These are phyloP conservation scores for Venturia canescens DNA, from an alignment of 1,140 invertebrate species.

Conservation along the genomic window DNA sequence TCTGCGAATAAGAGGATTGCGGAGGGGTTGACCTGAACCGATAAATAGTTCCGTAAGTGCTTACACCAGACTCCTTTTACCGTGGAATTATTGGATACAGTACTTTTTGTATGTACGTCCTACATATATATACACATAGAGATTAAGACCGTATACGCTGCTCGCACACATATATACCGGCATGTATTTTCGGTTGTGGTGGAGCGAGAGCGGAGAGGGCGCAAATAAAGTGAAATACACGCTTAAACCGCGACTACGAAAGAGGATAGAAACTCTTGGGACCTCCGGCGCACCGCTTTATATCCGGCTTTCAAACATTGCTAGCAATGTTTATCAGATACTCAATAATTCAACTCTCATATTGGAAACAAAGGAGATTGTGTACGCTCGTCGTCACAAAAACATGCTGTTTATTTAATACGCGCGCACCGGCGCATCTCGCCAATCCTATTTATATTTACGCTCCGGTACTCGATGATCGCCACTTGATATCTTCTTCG, in stretches of 20 bases:
- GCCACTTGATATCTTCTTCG: no score
- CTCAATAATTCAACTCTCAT: conserved; percentile 47
- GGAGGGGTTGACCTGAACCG: conserved; percentile 29
- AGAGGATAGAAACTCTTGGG: conserved; percentile 21
- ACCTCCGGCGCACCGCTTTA: conserved; percentile 29
- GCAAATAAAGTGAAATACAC: neutral
- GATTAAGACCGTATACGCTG: neutral
- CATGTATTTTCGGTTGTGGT: conserved; percentile 14
- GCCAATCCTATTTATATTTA: neutral
- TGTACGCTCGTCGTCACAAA: neutral
- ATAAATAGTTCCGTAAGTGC: conserved; percentile 44
- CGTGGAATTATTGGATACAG: conserved; percentile 42
- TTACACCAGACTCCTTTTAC: conserved; percentile 43
- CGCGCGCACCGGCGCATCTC: neutral
- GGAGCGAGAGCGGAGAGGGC: neutral
- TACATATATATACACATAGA: neutral
- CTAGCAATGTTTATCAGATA: conserved; percentile 44
- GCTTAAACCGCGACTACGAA: conserved; percentile 30
- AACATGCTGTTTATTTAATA: neutral
- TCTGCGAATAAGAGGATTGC: neutral
- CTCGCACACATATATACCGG: neutral
- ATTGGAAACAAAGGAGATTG: conserved; percentile 20
- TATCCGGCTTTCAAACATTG: conserved; percentile 46
- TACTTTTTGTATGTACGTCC: neutral
- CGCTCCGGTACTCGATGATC: neutral